These are phyloP conservation scores for Xenus cinereus DNA, from an alignment of 2,113 vertebrate genomes.

Conservation along the genomic window DNA sequence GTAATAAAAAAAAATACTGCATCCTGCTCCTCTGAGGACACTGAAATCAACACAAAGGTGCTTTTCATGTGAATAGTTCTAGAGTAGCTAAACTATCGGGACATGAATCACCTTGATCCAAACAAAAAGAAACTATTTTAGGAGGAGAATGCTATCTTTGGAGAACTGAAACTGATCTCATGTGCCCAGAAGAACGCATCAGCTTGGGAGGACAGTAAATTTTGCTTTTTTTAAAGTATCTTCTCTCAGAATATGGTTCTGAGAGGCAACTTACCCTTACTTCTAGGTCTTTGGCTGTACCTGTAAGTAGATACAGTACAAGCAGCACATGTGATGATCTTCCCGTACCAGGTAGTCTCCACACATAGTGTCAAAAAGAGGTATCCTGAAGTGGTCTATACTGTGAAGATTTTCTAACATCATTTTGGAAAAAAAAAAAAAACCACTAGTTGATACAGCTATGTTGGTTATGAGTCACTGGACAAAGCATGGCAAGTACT, in stretches of 20 bases:
- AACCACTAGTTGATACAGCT: neutral
- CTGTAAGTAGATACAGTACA: neutral
- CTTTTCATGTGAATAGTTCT: neutral
- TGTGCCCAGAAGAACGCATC: accelerated
- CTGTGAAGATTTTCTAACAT: neutral
- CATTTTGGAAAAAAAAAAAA: neutral
- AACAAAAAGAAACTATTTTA: neutral
- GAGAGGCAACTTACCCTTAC: neutral
- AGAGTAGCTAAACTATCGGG: neutral
- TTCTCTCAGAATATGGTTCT: neutral
- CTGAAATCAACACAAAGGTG: neutral
- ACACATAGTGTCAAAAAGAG: neutral
- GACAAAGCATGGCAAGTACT: neutral
- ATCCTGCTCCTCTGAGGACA: neutral
- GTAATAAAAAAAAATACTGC: neutral
- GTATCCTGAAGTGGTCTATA: neutral
- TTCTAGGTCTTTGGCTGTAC: neutral
- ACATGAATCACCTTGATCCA: neutral
- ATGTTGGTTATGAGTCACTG: neutral
- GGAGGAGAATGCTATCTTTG: neutral
- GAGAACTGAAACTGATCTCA: neutral
- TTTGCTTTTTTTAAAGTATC: neutral
- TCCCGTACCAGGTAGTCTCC: accelerated
- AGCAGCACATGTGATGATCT: neutral
- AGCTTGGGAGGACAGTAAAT: neutral